phyloP scores from a whole-genome alignment of 1,140 invertebrate species.

The Orchestia grillus region DNA sequence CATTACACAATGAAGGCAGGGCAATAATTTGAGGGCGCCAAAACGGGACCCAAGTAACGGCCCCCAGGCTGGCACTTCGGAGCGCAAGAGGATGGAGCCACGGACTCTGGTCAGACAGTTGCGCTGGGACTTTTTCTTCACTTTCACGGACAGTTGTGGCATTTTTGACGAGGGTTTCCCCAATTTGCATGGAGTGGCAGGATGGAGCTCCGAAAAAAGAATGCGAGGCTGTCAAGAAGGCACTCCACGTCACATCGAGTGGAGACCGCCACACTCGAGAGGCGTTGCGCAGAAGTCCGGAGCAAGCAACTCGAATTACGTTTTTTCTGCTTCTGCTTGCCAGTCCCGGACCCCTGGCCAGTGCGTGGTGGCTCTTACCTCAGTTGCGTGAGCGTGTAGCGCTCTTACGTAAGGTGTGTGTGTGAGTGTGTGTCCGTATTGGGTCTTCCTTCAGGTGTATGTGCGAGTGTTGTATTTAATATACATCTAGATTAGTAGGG shows the following conservation, averaged over 20 bases:
- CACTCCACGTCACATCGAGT: constrained; percentile 39
- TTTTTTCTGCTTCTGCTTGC: background rate
- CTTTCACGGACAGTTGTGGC: constrained; percentile 16
- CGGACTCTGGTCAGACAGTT: background rate
- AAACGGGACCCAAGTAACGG: background rate
- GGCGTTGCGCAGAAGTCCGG: constrained; percentile 24
- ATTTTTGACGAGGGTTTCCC: constrained; percentile 52
- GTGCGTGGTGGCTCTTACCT: background rate
- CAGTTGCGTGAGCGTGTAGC: no score
- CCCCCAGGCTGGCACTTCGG: background rate
- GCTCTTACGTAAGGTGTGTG: no score
- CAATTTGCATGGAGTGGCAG: constrained; percentile 55
- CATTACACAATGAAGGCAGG: background rate
- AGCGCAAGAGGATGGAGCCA: background rate
- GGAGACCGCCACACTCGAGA: background rate
- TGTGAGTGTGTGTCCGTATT: no score
- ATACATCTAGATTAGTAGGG: no score
- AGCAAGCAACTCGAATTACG: constrained; percentile 30
- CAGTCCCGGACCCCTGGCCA: background rate
- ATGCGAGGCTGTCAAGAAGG: background rate
- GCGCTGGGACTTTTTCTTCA: background rate
- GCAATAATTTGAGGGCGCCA: background rate
- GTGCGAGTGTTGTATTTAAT: no score
- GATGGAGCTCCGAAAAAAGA: constrained; percentile 36
- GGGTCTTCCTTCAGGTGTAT: no score